A percentile compares a stretch with the other conserved stretches of the same genome.
These are phyloP conservation scores for Anagrus nilaparvatae DNA, from an alignment of 1,140 invertebrate species.

Conservation along the genomic window DNA sequence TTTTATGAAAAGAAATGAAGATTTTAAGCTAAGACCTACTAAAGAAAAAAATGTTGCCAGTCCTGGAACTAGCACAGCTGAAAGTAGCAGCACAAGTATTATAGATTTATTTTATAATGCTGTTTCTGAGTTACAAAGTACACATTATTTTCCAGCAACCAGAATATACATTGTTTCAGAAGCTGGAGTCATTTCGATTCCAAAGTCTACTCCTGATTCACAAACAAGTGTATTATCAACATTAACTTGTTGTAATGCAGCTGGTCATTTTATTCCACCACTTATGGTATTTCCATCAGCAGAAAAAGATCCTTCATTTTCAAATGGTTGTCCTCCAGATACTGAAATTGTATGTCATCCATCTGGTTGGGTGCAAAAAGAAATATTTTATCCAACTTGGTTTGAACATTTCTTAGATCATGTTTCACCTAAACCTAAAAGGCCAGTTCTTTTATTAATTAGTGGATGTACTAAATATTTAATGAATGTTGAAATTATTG, in stretches of 20 bases:
- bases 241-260: neutral
- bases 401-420: neutral
- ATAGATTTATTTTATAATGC: too few species aligned
- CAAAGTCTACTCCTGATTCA: neutral
- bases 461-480: neutral
- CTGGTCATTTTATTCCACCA: neutral
- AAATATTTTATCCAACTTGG: slow-evolving; percentile 5
- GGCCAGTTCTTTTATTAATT: neutral
- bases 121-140: too few species aligned
- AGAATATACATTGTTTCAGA: neutral
- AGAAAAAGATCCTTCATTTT: slow-evolving; percentile 1
- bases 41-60: too few species aligned
- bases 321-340: neutral
- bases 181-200: neutral
- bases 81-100: too few species aligned
- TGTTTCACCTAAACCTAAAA: neutral
- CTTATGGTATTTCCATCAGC: neutral
- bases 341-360: slow-evolving; percentile 1
- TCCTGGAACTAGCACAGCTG: too few species aligned
- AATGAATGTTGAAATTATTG: slow-evolving; percentile 1
- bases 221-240: neutral
- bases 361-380: neutral
- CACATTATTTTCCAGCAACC: neutral
- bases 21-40: too few species aligned
- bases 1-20: too few species aligned